These are phyloP conservation scores for Enoplolaimus lenunculus DNA, from an alignment of 2,888 invertebrate genomes.

Conservation along the genomic window DNA sequence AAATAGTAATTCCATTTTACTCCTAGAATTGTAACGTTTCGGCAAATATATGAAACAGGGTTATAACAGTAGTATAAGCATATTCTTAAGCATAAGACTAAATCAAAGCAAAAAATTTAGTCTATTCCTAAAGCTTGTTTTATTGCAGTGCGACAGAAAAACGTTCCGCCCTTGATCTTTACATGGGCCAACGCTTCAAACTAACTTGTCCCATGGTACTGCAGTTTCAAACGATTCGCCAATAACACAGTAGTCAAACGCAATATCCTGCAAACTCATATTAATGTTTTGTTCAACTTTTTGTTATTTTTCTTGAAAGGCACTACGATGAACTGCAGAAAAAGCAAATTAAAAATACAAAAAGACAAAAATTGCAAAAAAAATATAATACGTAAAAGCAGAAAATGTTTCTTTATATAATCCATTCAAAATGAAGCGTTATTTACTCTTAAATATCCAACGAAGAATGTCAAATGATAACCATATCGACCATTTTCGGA, in stretches of 20 bases:
- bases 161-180: no score
- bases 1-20: no score
- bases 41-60: no score
- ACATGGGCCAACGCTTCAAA: no score
- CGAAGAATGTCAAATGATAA: slow-evolving; percentile 83
- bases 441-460: slow-evolving; percentile 78
- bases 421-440: not conserved
- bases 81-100: no score
- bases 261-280: slow-evolving; percentile 58
- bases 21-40: no score
- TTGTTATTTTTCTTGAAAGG: no score
- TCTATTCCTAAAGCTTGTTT: no score
- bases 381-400: not conserved
- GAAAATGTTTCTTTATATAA: not conserved
- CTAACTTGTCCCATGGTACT: slow-evolving; percentile 70
- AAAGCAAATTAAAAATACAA: not conserved
- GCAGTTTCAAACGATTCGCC: slow-evolving; percentile 95
- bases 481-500: slow-evolving; percentile 80
- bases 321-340: no score
- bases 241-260: slow-evolving; percentile 64
- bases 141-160: no score
- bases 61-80: no score
- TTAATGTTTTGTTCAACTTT: not conserved
- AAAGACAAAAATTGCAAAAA: not conserved
- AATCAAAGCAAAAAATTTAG: no score